phyloP scores from a whole-genome alignment of 1,140 invertebrate species.

The Drosophila guanche region DNA sequence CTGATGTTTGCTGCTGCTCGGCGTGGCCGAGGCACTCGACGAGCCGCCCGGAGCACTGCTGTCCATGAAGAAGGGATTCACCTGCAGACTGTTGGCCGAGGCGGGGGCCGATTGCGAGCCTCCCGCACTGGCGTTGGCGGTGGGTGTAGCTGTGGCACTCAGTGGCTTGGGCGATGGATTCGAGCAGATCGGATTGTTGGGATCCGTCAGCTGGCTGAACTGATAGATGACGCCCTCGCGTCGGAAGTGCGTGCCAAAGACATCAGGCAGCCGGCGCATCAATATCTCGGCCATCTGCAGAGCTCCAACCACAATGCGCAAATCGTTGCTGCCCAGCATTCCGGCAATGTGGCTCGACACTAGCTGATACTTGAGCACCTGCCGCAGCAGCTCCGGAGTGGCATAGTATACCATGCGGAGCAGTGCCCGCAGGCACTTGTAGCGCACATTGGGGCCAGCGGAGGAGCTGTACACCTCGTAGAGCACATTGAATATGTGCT shows the following conservation, averaged over 20 bases:
- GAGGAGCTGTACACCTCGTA: constrained; percentile 99
- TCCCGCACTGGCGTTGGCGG: constrained; percentile 57
- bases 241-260: constrained; percentile 97
- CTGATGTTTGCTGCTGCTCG: constrained; percentile 74
- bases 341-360: constrained; percentile 98
- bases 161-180: constrained; percentile 77
- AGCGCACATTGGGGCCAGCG: constrained; percentile 97
- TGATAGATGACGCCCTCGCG: constrained; percentile 98
- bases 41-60: constrained; percentile 28
- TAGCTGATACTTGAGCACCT: constrained; percentile 95
- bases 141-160: constrained; percentile 57
- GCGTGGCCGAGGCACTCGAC: constrained; percentile 61
- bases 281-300: constrained; percentile 98
- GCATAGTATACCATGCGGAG: constrained; percentile 98
- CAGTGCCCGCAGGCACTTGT: constrained; percentile 97
- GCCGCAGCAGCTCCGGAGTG: constrained; percentile 91
- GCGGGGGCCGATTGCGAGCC: constrained; percentile 78
- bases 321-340: constrained; percentile 98
- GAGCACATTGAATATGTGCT: constrained; percentile 94
- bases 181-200: constrained; percentile 83
- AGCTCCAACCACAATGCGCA: constrained; percentile 98
- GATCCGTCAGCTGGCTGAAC: constrained; percentile 90
- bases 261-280: constrained; percentile 97
- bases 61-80: constrained; percentile 82
- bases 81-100: constrained; percentile 76